These are phyloP conservation scores for Dolichallabes microphthalmus DNA, from an alignment of 2,113 vertebrate genomes.

Conservation along the genomic window DNA sequence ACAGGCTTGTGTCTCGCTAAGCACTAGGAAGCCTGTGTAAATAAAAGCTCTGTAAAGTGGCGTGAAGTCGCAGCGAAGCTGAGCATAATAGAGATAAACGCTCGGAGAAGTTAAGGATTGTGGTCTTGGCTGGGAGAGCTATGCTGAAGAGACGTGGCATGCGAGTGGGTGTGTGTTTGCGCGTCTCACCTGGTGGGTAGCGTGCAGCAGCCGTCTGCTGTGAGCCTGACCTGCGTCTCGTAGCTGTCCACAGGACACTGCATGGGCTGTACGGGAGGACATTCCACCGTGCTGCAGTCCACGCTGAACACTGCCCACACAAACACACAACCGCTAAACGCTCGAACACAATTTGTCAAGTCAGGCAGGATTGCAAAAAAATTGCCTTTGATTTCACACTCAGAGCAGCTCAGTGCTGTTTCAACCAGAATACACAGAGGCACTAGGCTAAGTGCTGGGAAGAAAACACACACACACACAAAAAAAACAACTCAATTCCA, in stretches of 20 bases:
- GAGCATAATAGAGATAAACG: conserved; percentile 2
- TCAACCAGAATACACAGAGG: conserved; percentile 16
- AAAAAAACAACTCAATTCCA: conserved; percentile 13
- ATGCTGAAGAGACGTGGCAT: not conserved
- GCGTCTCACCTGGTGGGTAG: conserved; percentile 80
- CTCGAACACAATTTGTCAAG: conserved; percentile 25
- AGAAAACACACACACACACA: not conserved
- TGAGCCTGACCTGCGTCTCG: conserved; percentile 85
- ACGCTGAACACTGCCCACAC: conserved; percentile 80
- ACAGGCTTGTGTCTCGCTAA: not conserved
- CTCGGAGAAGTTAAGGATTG: not conserved
- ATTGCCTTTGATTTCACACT: conserved; percentile 12
- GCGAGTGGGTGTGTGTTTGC: not conserved
- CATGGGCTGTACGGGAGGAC: conserved; percentile 82
- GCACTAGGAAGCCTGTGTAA: conserved; percentile 6
- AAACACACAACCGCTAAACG: conserved; percentile 31
- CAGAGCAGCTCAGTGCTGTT: not conserved
- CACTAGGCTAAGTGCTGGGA: not conserved
- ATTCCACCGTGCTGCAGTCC: conserved; percentile 89
- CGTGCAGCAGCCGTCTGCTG: conserved; percentile 87
- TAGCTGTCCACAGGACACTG: conserved; percentile 87
- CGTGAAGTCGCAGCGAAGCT: not conserved
- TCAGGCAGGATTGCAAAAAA: conserved; percentile 11
- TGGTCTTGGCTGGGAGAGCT: not conserved
- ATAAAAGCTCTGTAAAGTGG: not conserved